Percentiles rank a stretch among this genome's conserved stretches.
Conservation (phyloP, 2,113 vertebrate genomes). For the Carassius auratus region DNA sequence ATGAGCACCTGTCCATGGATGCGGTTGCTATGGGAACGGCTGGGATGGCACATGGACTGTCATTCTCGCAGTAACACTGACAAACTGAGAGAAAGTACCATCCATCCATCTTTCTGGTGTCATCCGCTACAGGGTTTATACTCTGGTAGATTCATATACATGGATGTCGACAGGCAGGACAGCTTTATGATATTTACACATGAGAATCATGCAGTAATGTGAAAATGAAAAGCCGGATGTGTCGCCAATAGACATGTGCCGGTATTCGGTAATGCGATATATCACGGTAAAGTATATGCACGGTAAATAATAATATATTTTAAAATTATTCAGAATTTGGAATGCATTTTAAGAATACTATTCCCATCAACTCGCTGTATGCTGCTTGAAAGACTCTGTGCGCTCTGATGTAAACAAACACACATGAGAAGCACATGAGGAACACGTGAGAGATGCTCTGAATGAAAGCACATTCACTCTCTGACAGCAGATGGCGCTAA, state of each 20-base stretch:
- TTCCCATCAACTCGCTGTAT: no score
- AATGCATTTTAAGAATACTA: no score
- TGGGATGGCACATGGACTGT: conserved; percentile 43
- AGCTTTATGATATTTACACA: not conserved
- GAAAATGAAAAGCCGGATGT: not conserved
- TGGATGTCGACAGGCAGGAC: not conserved
- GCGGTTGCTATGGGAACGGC: conserved; percentile 72
- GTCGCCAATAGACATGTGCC: not conserved
- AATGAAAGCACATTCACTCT: no score
- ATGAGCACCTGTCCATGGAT: conserved; percentile 62
- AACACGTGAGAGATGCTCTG: no score
- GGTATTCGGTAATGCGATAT: no score
- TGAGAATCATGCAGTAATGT: not conserved
- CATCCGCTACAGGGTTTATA: not conserved
- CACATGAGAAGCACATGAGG: no score
- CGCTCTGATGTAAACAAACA: no score
- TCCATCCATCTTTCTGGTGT: not conserved
- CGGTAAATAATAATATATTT: no score
- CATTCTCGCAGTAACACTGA: conserved; percentile 38
- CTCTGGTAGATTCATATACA: not conserved
- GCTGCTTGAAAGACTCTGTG: no score
- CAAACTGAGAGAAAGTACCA: conserved; percentile 46
- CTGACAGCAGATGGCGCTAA: no score
- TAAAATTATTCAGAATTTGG: no score
- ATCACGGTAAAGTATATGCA: no score